These are phyloP conservation scores for Lepilemur septentrionalis DNA, from an alignment of 2,797 vertebrate genomes.

Conservation along the genomic window DNA sequence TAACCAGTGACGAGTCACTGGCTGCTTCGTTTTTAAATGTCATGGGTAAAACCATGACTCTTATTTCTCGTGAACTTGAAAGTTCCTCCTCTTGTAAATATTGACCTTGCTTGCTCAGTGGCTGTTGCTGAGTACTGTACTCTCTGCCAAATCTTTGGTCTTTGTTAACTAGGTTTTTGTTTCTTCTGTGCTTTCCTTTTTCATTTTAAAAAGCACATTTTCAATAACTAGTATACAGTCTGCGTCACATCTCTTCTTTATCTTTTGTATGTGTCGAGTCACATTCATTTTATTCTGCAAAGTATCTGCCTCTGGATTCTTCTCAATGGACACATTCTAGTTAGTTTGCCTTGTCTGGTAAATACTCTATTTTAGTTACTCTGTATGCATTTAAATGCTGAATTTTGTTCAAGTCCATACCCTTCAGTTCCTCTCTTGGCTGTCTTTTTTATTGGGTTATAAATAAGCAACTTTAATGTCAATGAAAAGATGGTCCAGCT, in stretches of 20 bases:
- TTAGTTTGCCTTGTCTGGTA: background rate
- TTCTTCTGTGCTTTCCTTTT: constrained; percentile 33
- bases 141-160: background rate
- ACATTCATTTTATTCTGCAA: constrained; percentile 36
- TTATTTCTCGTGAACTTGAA: constrained; percentile 35
- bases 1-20: constrained; percentile 38
- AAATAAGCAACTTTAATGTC: constrained; percentile 23
- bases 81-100: constrained; percentile 36
- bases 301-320: background rate
- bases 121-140: too few species aligned
- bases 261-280: constrained; percentile 27
- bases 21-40: background rate
- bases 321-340: background rate
- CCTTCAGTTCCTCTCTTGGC: background rate
- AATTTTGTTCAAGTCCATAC: background rate
- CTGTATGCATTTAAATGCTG: constrained; percentile 17
- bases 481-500: background rate
- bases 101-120: constrained; percentile 1
- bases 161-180: constrained; percentile 8
- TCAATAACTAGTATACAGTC: background rate
- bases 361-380: constrained; percentile 15
- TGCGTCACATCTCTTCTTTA: background rate
- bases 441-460: constrained; percentile 21
- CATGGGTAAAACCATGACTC: background rate
- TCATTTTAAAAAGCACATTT: constrained; percentile 35